A percentile compares a stretch with the other conserved stretches of the same genome.
Evolutionary conservation across 2,113 vertebrate species (phyloP).

Genomic region (Phycodurus eques): DNA sequence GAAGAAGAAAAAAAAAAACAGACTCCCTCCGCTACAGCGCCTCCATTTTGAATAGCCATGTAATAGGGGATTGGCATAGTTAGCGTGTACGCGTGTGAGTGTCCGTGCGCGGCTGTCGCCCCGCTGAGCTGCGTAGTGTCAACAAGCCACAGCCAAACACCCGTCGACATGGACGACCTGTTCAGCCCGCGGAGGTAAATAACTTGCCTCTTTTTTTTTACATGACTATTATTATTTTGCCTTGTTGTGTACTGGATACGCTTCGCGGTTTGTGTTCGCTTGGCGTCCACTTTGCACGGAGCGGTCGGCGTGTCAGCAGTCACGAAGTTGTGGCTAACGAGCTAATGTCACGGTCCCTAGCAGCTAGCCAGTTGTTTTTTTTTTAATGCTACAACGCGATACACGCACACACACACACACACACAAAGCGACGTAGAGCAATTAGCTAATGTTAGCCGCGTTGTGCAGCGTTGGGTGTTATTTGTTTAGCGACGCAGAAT

Average conservation of each 20-base stretch:
- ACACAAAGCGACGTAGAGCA: neutral
- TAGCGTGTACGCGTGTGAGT: slow-evolving; percentile 56
- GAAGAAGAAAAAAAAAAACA: slow-evolving; percentile 55
- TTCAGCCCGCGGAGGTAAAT: slow-evolving; percentile 97
- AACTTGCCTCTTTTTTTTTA: slow-evolving; percentile 57
- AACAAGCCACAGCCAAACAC: slow-evolving; percentile 74
- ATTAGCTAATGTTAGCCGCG: neutral
- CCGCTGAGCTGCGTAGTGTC: slow-evolving; percentile 74
- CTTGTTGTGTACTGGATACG: neutral
- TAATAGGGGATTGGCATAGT: slow-evolving; percentile 79
- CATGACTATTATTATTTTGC: slow-evolving; percentile 13
- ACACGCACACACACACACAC: too few relatives aligned
- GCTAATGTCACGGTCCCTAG: slow-evolving; percentile 53
- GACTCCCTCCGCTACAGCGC: slow-evolving; percentile 85
- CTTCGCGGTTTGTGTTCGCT: neutral
- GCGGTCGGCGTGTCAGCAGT: slow-evolving; percentile 61
- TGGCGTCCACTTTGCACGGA: slow-evolving; percentile 23
- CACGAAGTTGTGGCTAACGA: slow-evolving; percentile 70
- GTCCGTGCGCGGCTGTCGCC: slow-evolving; percentile 66
- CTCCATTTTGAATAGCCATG: slow-evolving; percentile 97
- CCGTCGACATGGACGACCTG: slow-evolving; percentile 92
- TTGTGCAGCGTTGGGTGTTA: neutral
- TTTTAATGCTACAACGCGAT: neutral
- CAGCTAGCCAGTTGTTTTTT: slow-evolving; percentile 10
- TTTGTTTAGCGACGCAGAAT: slow-evolving; percentile 13